A percentile compares a stretch with the other conserved stretches of the same genome.
These are phyloP conservation scores for Philopotamus ludificatus DNA, from an alignment of 1,140 invertebrate genomes.

Conservation along the genomic window DNA sequence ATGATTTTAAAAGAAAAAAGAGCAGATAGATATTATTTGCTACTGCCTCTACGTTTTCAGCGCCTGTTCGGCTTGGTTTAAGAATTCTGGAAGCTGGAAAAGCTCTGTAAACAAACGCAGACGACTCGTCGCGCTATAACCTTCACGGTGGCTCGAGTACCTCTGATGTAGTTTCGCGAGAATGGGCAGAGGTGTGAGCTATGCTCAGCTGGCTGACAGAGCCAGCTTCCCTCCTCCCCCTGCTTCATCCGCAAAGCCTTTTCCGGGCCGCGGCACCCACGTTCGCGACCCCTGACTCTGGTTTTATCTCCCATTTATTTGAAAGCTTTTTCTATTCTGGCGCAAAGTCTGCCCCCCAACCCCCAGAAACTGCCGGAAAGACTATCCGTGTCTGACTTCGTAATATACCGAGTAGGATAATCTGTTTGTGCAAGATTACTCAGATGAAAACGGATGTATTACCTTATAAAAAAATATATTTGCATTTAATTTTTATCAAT, in stretches of 20 bases:
- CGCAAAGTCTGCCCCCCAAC: conserved; percentile 12
- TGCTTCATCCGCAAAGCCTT: not conserved
- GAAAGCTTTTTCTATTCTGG: conserved; percentile 38
- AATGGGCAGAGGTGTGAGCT: not conserved
- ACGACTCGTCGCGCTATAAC: too few relatives aligned
- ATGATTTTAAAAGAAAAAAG: too few relatives aligned
- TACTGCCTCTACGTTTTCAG: too few relatives aligned
- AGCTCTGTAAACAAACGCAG: too few relatives aligned
- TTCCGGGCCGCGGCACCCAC: not conserved
- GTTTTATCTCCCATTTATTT: conserved; percentile 39
- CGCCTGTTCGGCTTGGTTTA: too few relatives aligned
- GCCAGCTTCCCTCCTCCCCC: not conserved
- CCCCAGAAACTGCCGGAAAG: conserved; percentile 6
- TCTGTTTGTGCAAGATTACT: conserved; percentile 38
- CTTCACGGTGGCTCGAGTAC: too few relatives aligned
- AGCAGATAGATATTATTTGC: too few relatives aligned
- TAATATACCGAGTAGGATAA: conserved; percentile 34
- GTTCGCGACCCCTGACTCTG: conserved; percentile 27
- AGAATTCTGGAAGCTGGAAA: too few relatives aligned
- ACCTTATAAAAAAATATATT: too few relatives aligned
- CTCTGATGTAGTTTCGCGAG: not conserved
- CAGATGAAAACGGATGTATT: conserved; percentile 33
- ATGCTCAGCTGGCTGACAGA: not conserved
- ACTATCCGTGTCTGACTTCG: conserved; percentile 14
- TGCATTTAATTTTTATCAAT: too few relatives aligned